Evolutionary conservation across 2,113 vertebrate species (phyloP), one percentile per base, ranked within the genome.

Genomic region (Irena cyanogastra): DNA sequence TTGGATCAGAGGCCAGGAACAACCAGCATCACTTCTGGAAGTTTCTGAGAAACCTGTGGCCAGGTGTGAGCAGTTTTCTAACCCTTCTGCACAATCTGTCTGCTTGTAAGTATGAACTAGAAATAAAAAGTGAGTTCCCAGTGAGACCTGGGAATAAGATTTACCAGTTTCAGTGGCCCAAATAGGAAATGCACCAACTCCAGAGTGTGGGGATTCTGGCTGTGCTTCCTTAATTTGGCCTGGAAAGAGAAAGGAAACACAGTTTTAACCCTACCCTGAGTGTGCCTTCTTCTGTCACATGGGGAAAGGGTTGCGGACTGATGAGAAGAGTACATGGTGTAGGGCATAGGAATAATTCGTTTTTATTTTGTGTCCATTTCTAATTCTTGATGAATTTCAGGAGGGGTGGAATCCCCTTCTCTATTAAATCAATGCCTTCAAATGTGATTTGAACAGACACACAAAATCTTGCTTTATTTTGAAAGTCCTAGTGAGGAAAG

Each of bases 131-230:
- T n/a, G n/a, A n/a, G n/a, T n/a, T n/a, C n/a, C n/a, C n/a, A n/a
- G 2, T 26, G 57, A 70, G n/a, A 28, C 19, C 53, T 20, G 18
- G 49, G 71, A 75, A 5, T 63, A 21, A 22, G 33, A 26, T 96
- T 98, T 98, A 99, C 99, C 99, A 99, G 83, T 75, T 99, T 99
- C 97, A 99, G 95, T 1, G 99, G 99, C 16, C 98, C 98, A 35
- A 99, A 99, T 3, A 99, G 98, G 91, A 99, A 99, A 89, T 99
- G 99, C 71, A 99, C 96, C n/a, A 99, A 92, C 78, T 99, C 99
- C 0, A 98, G 95, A 0, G 99, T 98, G 2, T 97, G 99, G 13
- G 99, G 99, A 85, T 99, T 99, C 97, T 99, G 98, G 81, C 99
- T 99, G 97, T 99, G 99, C 86, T 99, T 99, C 97, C 98, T 98